A percentile compares a stretch with the other conserved stretches of the same genome.
phyloP scores from a whole-genome alignment of 2,113 vertebrate genomes.

The Mesitornis unicolor region DNA sequence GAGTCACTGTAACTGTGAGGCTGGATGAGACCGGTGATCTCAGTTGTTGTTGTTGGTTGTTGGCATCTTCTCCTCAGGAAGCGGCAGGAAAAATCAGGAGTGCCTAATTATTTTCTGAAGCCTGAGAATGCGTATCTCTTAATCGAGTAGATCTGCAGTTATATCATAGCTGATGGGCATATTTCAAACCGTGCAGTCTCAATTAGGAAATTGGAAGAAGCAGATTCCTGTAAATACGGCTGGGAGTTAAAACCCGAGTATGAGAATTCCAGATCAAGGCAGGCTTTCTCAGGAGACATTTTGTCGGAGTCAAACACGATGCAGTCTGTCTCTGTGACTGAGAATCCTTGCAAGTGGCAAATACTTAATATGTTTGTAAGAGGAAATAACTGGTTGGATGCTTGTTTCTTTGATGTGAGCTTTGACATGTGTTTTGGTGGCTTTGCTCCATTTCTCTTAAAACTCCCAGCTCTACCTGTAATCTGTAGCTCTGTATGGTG shows the following conservation, averaged over 20 bases:
- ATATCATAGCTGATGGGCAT: neutral
- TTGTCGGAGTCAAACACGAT: neutral
- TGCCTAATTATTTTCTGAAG: neutral
- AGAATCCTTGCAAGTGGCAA: neutral
- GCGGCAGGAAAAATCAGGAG: neutral
- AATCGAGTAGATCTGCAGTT: neutral
- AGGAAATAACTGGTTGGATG: neutral
- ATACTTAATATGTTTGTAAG: neutral
- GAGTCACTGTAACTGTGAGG: neutral
- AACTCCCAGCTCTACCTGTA: neutral
- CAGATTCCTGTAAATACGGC: neutral
- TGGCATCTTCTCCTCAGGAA: neutral
- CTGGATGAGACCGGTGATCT: neutral
- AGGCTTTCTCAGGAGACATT: conserved; percentile 13
- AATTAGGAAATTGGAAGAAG: conserved; percentile 22
- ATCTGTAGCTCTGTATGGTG: neutral
- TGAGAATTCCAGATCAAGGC: conserved; percentile 7
- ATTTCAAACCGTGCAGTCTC: conserved; percentile 1
- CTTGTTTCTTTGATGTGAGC: neutral
- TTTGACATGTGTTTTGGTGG: neutral
- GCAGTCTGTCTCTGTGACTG: neutral
- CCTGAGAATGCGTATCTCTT: neutral
- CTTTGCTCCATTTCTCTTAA: neutral
- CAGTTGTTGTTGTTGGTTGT: neutral
- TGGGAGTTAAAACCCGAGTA: conserved; percentile 29